Percentiles rank a stretch among this genome's conserved stretches.
Conservation (phyloP, 2,797 vertebrate species). For the Sebastes aleutianus region DNA sequence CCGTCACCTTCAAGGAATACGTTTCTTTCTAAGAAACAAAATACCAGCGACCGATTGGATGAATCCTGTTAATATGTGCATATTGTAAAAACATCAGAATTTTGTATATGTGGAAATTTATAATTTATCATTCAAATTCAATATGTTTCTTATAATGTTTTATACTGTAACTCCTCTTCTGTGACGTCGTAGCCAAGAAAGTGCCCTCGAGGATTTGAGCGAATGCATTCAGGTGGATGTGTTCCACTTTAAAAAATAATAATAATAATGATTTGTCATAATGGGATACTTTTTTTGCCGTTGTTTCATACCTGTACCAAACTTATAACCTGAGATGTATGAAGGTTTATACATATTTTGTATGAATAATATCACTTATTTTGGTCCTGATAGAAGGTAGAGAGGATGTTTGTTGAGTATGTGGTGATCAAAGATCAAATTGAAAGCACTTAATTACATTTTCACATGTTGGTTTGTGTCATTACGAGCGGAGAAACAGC, state of each 20-base stretch:
- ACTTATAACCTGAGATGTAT: slow-evolving; percentile 74
- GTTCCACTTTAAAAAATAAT: slow-evolving; percentile 37
- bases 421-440: slow-evolving; percentile 66
- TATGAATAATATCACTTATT: slow-evolving; percentile 69
- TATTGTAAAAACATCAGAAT: slow-evolving; percentile 74
- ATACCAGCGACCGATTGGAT: slow-evolving; percentile 1
- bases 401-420: slow-evolving; percentile 44
- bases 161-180: slow-evolving; percentile 75
- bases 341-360: slow-evolving; percentile 78
- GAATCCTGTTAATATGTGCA: slow-evolving; percentile 71
- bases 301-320: slow-evolving; percentile 75
- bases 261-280: slow-evolving; percentile 42
- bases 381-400: slow-evolving; percentile 55
- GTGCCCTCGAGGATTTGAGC: slow-evolving; percentile 78
- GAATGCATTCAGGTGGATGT: slow-evolving; percentile 71
- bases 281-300: slow-evolving; percentile 53
- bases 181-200: slow-evolving; percentile 74
- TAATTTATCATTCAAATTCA: slow-evolving; percentile 82
- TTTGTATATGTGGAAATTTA: slow-evolving; percentile 81
- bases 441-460: slow-evolving; percentile 77
- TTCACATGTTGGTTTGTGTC: slow-evolving; percentile 42
- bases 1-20: slow-evolving; percentile 98
- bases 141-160: slow-evolving; percentile 81
- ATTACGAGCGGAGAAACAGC: slow-evolving; percentile 25
- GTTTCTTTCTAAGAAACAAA: slow-evolving; percentile 85